phyloP scores from a whole-genome alignment of 2,113 vertebrate species.

The Petrocephalus microphthalmus region DNA sequence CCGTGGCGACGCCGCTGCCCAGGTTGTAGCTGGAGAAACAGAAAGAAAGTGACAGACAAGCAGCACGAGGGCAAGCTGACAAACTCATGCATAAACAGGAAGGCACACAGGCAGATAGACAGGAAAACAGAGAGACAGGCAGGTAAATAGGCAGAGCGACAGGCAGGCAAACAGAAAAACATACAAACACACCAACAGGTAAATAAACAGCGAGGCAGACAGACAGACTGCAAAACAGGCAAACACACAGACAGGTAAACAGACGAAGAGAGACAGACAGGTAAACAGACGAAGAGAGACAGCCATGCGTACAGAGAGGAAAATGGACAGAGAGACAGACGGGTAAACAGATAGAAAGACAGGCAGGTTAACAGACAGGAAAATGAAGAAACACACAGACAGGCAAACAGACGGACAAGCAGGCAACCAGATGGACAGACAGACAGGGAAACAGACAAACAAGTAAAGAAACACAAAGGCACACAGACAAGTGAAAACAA shows the following conservation, averaged over 20 bases:
- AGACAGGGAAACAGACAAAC: too few relatives aligned
- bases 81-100: not conserved
- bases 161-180: not conserved
- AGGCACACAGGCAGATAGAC: not conserved
- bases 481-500: too few relatives aligned
- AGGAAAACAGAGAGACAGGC: not conserved
- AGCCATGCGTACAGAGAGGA: not conserved
- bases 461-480: not conserved
- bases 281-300: not conserved
- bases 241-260: not conserved
- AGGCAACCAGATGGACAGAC: constrained; percentile 23
- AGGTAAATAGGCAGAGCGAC: not conserved
- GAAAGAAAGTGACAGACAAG: not conserved
- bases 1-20: constrained; percentile 63
- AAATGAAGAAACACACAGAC: too few relatives aligned
- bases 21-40: constrained; percentile 63
- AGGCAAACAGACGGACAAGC: not conserved
- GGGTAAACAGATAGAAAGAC: not conserved
- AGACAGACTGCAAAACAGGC: not conserved
- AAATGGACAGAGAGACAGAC: not conserved
- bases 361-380: too few relatives aligned
- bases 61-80: not conserved
- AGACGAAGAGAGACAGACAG: not conserved
- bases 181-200: not conserved
- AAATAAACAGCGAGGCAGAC: not conserved